Evolutionary conservation across 1,140 invertebrate genomes (phyloP).

Genomic region (Aphaenogaster floridana): DNA sequence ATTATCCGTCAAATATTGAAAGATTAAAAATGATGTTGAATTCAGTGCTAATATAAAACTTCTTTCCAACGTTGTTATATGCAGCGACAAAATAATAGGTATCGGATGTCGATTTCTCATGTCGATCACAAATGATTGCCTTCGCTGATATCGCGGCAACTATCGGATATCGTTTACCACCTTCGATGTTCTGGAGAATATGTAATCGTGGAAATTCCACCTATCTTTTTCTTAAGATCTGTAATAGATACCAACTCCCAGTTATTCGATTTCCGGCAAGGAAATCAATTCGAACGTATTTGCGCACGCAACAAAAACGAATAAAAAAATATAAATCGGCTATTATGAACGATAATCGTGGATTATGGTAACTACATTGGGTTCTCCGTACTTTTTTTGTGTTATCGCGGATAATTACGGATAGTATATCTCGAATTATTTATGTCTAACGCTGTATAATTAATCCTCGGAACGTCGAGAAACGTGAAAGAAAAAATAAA

Average conservation of each 20-base stretch:
- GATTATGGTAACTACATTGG: neutral
- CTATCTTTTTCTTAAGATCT: constrained; percentile 27
- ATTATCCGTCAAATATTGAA: neutral
- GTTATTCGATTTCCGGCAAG: constrained; percentile 8
- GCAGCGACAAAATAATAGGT: neutral
- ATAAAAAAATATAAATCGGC: neutral
- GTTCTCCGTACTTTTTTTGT: neutral
- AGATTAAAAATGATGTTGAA: neutral
- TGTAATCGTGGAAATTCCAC: constrained; percentile 53
- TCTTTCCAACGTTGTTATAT: neutral
- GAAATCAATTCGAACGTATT: neutral
- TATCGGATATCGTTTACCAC: constrained; percentile 40
- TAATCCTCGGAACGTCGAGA: neutral
- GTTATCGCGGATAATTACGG: constrained; percentile 10
- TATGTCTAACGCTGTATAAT: neutral
- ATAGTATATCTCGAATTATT: neutral
- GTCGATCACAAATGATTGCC: constrained; percentile 22
- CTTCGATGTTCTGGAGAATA: constrained; percentile 8
- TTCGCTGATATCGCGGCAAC: constrained; percentile 62
- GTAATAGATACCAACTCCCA: neutral
- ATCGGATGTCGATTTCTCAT: neutral
- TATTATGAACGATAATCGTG: constrained; percentile 25
- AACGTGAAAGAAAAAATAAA: neutral
- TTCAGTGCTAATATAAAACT: neutral
- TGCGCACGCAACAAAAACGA: neutral